phyloP scores from a whole-genome alignment of 2,797 vertebrate species.

The Carapus acus region DNA sequence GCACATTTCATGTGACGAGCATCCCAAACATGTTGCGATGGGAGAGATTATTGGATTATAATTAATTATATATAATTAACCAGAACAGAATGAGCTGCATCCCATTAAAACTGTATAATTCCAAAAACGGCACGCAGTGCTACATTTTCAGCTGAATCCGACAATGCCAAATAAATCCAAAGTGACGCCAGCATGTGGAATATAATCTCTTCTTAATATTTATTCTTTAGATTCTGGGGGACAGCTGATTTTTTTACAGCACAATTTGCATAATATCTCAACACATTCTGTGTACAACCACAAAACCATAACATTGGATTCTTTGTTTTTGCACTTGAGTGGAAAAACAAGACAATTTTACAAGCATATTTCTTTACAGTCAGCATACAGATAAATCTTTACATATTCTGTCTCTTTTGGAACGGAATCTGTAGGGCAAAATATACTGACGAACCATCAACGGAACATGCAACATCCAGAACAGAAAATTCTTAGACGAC shows the following conservation, averaged over 20 bases:
- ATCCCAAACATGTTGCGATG: too few relatives aligned
- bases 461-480: constrained; percentile 96
- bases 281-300: constrained; percentile 96
- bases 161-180: constrained; percentile 25
- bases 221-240: constrained; percentile 86
- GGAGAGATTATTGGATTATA: too few relatives aligned
- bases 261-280: constrained; percentile 95
- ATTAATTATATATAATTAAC: too few relatives aligned
- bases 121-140: too few relatives aligned
- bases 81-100: too few relatives aligned
- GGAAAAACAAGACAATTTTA: constrained; percentile 94
- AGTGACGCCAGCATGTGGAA: constrained; percentile 51
- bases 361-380: constrained; percentile 90
- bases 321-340: constrained; percentile 89
- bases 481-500: constrained; percentile 81
- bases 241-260: constrained; percentile 84
- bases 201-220: constrained; percentile 85
- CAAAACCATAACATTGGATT: constrained; percentile 89
- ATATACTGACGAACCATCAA: constrained; percentile 83
- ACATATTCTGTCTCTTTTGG: constrained; percentile 76
- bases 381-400: constrained; percentile 81
- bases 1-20: too few relatives aligned
- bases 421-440: constrained; percentile 78
- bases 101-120: too few relatives aligned
- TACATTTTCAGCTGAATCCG: background rate